phyloP scores from a whole-genome alignment of 2,113 vertebrate species.

The Mus spicilegus region DNA sequence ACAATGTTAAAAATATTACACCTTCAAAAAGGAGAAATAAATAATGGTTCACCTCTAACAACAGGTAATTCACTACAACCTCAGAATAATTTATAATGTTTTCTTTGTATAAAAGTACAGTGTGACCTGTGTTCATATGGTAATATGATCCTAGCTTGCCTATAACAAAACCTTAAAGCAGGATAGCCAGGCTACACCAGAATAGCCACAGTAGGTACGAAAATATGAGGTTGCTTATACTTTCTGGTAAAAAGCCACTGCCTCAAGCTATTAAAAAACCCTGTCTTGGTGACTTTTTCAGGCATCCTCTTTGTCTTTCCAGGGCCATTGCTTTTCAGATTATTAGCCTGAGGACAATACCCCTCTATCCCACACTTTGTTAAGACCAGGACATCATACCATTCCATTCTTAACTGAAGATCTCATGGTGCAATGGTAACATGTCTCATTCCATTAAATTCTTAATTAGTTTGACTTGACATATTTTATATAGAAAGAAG shows the following conservation, averaged over 20 bases:
- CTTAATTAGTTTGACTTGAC: not conserved
- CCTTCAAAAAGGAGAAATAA: conserved; percentile 12
- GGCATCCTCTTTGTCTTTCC: too few species aligned
- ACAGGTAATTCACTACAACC: not conserved
- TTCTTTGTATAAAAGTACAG: conserved; percentile 11
- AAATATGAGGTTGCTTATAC: not conserved
- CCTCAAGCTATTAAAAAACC: not conserved
- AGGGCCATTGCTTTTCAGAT: not conserved
- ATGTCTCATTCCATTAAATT: conserved; percentile 3
- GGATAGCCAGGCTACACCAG: not conserved
- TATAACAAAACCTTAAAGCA: not conserved
- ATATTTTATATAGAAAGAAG: conserved; percentile 24
- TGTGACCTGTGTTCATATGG: not conserved
- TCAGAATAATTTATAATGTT: not conserved
- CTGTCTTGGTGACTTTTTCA: not conserved
- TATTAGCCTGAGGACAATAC: not conserved
- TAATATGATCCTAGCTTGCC: not conserved
- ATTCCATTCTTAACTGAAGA: not conserved
- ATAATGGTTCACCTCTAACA: conserved; percentile 14
- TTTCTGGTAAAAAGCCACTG: not conserved
- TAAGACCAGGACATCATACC: not conserved
- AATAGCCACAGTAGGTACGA: not conserved
- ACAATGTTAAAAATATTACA: not conserved
- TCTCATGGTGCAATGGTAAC: not conserved
- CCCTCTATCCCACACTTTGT: too few species aligned